A percentile compares a stretch with the other conserved stretches of the same genome.
These are phyloP conservation scores for Nibea albiflora DNA, from an alignment of 2,113 vertebrate genomes.

Conservation along the genomic window DNA sequence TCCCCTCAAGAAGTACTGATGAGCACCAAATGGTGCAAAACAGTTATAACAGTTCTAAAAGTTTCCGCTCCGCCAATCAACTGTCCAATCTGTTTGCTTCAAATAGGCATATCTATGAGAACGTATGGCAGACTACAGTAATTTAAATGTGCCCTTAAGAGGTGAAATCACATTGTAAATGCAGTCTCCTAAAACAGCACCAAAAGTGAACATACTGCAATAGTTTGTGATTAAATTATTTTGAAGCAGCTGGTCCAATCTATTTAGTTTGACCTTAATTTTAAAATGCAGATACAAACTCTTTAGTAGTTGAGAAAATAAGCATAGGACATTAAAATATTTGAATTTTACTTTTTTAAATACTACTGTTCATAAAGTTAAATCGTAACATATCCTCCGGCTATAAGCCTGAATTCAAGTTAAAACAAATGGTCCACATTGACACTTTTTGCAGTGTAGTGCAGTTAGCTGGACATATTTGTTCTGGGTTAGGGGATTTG, in stretches of 20 bases:
- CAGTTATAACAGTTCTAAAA: slow-evolving; percentile 7
- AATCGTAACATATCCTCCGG: background rate
- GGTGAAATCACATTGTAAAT: slow-evolving; percentile 31
- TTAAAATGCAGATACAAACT: background rate
- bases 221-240: background rate
- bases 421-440: background rate
- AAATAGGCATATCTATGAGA: slow-evolving; percentile 9
- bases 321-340: no score
- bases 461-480: slow-evolving; percentile 58
- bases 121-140: background rate
- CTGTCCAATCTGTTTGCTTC: slow-evolving; percentile 43
- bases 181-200: background rate
- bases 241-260: background rate
- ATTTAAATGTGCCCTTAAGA: background rate
- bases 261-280: background rate
- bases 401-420: background rate
- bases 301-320: background rate
- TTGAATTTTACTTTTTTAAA: background rate
- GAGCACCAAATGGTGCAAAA: slow-evolving; percentile 9
- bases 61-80: slow-evolving; percentile 20
- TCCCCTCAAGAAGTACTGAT: background rate
- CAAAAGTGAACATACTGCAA: background rate
- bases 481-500: slow-evolving; percentile 71
- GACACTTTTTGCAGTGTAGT: slow-evolving; percentile 42
- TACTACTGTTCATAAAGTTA: background rate